Evolutionary conservation across 2,797 vertebrate species (phyloP).

Genomic region (Hybognathus amarus): DNA sequence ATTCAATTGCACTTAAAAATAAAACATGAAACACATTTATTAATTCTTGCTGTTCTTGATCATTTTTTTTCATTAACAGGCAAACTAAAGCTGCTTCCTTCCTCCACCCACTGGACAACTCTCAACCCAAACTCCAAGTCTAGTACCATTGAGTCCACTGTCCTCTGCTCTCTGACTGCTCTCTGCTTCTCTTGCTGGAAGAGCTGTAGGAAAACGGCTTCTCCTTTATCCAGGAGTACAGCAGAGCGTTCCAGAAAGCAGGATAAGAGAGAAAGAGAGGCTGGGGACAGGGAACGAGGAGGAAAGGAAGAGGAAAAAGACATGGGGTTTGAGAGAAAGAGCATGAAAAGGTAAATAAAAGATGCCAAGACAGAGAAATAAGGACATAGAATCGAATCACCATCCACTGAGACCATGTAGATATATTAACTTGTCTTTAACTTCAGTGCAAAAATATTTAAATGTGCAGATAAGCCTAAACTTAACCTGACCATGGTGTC

Average conservation of each 20-base stretch:
- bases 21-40: not conserved
- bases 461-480: not conserved
- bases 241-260: conserved; percentile 73
- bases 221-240: conserved; percentile 67
- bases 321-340: conserved; percentile 53
- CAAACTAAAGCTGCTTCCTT: conserved; percentile 4
- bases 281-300: conserved; percentile 58
- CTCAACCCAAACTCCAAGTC: conserved; percentile 31
- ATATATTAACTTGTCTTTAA: not conserved
- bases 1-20: not conserved
- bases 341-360: conserved; percentile 49
- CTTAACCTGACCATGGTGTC: not conserved
- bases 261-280: conserved; percentile 61
- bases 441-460: not conserved
- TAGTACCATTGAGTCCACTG: conserved; percentile 82
- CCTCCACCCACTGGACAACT: not conserved
- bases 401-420: not conserved
- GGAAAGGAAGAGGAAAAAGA: conserved; percentile 54
- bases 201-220: conserved; percentile 69
- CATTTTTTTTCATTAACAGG: not conserved
- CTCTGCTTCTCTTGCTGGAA: conserved; percentile 74
- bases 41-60: not conserved
- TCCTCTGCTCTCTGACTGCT: conserved; percentile 70
- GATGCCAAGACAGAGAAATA: conserved; percentile 39
- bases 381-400: conserved; percentile 30